Percentiles rank a stretch among this genome's conserved stretches.
Conservation (phyloP, 2,113 vertebrate species). For the Jaculus jaculus region DNA sequence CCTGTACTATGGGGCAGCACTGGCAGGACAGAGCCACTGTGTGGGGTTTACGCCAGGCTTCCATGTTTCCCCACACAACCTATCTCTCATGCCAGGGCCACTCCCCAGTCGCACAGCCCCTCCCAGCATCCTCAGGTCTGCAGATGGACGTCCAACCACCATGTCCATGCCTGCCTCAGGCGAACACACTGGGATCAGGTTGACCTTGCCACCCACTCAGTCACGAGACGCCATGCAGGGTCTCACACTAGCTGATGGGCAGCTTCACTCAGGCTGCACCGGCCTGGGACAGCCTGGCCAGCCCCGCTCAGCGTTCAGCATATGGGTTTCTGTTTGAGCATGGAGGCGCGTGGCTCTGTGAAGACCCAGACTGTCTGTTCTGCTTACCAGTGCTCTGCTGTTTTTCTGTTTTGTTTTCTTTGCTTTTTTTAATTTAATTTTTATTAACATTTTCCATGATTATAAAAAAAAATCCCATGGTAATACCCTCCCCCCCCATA, state of each 20-base stretch:
- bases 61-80: no score
- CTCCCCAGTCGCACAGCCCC: background rate
- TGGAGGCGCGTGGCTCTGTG: background rate
- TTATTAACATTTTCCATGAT: no score
- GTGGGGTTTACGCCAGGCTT: background rate
- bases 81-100: no score
- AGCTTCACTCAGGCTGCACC: rapidly evolving
- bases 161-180: background rate
- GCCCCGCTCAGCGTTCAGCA: background rate
- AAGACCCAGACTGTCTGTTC: background rate
- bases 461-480: no score
- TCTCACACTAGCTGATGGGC: background rate
- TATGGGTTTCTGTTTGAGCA: rapidly evolving
- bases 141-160: background rate
- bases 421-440: no score
- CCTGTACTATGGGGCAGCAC: background rate
- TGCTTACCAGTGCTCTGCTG: background rate
- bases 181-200: background rate
- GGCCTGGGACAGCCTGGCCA: background rate
- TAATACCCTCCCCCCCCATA: no score
- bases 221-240: rapidly evolving
- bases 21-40: no score
- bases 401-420: no score
- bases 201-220: background rate
- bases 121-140: background rate